These are phyloP conservation scores for Ornithoptera alexandrae DNA, from an alignment of 2,888 invertebrate species.

Conservation along the genomic window DNA sequence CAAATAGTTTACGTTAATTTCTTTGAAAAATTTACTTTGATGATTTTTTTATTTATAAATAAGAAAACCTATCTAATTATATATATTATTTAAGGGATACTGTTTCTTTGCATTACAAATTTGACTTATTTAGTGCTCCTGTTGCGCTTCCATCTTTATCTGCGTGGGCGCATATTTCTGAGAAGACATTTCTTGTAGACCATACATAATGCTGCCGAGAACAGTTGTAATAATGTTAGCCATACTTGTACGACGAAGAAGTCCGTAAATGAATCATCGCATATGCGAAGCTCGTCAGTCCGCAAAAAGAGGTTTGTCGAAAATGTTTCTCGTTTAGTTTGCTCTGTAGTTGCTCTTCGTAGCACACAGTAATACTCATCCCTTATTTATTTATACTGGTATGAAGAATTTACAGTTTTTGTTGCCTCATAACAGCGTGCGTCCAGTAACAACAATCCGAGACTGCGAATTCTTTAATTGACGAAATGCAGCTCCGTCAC, in stretches of 20 bases:
- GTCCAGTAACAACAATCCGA: constrained; percentile 57
- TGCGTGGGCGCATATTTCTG: constrained; percentile 77
- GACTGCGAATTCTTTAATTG: constrained; percentile 73
- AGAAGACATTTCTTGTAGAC: constrained; percentile 76
- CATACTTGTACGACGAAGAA: constrained; percentile 72
- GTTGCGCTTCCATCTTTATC: constrained; percentile 77
- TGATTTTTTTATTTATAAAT: constrained; percentile 42
- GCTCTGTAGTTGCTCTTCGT: constrained; percentile 50
- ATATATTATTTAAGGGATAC: constrained; percentile 55
- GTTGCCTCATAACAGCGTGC: constrained; percentile 64
- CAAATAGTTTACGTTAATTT: background rate
- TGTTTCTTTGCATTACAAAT: constrained; percentile 67
- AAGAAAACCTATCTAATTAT: constrained; percentile 50
- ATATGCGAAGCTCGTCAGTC: constrained; percentile 74
- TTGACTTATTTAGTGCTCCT: constrained; percentile 76
- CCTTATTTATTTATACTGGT: constrained; percentile 79
- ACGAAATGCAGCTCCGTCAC: constrained; percentile 65
- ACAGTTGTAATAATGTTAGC: constrained; percentile 77
- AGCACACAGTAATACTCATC: constrained; percentile 66
- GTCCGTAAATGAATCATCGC: constrained; percentile 78
- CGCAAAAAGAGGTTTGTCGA: constrained; percentile 78
- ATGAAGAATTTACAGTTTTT: constrained; percentile 74
- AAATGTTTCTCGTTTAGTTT: constrained; percentile 71
- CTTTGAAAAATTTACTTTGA: constrained; percentile 29
- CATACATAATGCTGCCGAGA: constrained; percentile 74